Evolutionary conservation across 1,140 invertebrate species (phyloP).

Genomic region (Drosophila sp.): DNA sequence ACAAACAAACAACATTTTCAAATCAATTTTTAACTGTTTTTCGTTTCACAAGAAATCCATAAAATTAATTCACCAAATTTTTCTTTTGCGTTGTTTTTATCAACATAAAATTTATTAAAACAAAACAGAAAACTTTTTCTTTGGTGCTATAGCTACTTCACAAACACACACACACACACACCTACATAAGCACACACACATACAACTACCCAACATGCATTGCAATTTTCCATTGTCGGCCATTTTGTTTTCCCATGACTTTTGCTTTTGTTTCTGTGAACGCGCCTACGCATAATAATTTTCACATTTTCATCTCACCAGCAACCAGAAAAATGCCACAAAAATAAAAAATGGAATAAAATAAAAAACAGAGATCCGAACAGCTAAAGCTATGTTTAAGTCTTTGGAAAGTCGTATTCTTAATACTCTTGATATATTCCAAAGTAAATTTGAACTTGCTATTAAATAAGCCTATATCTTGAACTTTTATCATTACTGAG

Average conservation of each 20-base stretch:
- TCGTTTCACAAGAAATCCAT: conserved; percentile 35
- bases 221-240: conserved; percentile 52
- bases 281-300: conserved; percentile 79
- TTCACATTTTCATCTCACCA: conserved; percentile 59
- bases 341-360: conserved; percentile 24
- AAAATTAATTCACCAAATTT: conserved; percentile 33
- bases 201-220: conserved; percentile 11
- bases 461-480: too few relatives aligned
- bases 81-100: conserved; percentile 43
- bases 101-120: conserved; percentile 15
- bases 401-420: neutral
- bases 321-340: conserved; percentile 19
- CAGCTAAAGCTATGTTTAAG: conserved; percentile 3
- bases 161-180: conserved; percentile 24
- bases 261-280: conserved; percentile 45
- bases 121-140: conserved; percentile 43
- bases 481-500: too few relatives aligned
- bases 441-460: neutral
- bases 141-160: conserved; percentile 54
- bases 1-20: conserved; percentile 34
- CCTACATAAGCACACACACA: conserved; percentile 8
- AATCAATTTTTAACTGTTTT: conserved; percentile 35
- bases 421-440: neutral
- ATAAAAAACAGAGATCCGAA: conserved; percentile 11
- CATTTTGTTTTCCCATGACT: conserved; percentile 70